Percentiles rank a stretch among this genome's conserved stretches.
phyloP scores from a whole-genome alignment of 2,797 vertebrate genomes.

The Hozukius guyotensis region DNA sequence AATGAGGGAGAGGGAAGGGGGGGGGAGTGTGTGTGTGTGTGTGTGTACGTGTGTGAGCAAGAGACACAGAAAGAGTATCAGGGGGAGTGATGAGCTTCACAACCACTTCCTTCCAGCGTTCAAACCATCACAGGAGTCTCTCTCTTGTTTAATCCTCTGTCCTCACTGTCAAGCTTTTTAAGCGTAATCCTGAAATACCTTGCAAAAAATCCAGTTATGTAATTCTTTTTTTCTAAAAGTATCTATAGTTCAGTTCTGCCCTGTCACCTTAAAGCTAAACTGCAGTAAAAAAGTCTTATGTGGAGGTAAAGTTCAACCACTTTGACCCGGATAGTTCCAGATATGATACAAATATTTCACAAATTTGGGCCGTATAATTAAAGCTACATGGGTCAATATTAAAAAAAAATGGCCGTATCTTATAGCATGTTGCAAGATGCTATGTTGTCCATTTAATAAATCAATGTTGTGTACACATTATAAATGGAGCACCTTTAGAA shows the following conservation, averaged over 20 bases:
- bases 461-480: neutral
- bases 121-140: conserved; percentile 63
- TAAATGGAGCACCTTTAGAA: neutral
- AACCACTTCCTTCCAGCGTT: conserved; percentile 66
- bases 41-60: neutral
- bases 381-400: neutral
- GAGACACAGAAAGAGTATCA: conserved; percentile 38
- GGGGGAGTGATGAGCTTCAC: conserved; percentile 67
- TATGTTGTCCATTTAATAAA: neutral
- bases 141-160: conserved; percentile 62
- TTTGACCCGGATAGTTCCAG: neutral
- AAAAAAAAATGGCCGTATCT: neutral
- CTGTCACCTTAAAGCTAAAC: conserved; percentile 48
- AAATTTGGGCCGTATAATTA: neutral
- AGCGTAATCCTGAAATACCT: conserved; percentile 67
- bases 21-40: neutral
- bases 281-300: conserved; percentile 7
- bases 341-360: neutral
- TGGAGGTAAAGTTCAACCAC: neutral
- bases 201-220: conserved; percentile 64
- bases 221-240: conserved; percentile 38
- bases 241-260: conserved; percentile 28
- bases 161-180: conserved; percentile 58
- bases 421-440: neutral
- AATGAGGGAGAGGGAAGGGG: conserved; percentile 43